Evolutionary conservation across 2,797 vertebrate species (phyloP).

Genomic region (Microcaecilia unicolor): DNA sequence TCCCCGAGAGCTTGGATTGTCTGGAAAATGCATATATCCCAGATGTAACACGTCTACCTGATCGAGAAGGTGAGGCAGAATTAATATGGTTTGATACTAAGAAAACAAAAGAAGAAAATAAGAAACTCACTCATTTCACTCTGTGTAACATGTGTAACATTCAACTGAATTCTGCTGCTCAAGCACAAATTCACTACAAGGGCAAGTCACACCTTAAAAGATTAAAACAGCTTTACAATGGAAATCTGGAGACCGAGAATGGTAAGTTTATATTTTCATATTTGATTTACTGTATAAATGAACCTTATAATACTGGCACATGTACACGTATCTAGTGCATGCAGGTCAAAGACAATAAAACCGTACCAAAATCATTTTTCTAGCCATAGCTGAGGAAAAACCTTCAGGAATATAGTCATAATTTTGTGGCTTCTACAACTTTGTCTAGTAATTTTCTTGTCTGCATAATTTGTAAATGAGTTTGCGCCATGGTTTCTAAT

Average conservation of each 20-base stretch:
- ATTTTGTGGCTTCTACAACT: no score
- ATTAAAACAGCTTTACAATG: slow-evolving; percentile 53
- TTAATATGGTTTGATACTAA: slow-evolving; percentile 33
- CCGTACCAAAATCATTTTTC: no score
- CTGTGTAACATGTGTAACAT: slow-evolving; percentile 61
- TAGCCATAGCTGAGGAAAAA: no score
- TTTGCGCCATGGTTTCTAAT: no score
- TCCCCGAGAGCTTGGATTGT: no score
- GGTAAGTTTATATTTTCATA: slow-evolving; percentile 30
- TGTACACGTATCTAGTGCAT: no score
- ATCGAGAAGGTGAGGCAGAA: slow-evolving; percentile 38
- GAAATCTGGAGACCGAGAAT: slow-evolving; percentile 34
- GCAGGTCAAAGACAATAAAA: no score
- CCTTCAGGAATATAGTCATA: no score
- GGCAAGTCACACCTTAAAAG: slow-evolving; percentile 64
- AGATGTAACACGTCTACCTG: slow-evolving; percentile 35
- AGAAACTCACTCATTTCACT: slow-evolving; percentile 51
- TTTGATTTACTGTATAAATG: neutral
- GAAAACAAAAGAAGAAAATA: slow-evolving; percentile 48
- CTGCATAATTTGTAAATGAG: no score
- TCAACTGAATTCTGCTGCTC: slow-evolving; percentile 56
- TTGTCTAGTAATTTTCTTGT: no score
- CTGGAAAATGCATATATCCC: no score
- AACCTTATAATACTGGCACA: neutral
- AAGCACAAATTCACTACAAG: slow-evolving; percentile 61